A percentile compares a stretch with the other conserved stretches of the same genome.
These are phyloP conservation scores for Sussaba pulchella DNA, from an alignment of 2,888 invertebrate species.

Conservation along the genomic window DNA sequence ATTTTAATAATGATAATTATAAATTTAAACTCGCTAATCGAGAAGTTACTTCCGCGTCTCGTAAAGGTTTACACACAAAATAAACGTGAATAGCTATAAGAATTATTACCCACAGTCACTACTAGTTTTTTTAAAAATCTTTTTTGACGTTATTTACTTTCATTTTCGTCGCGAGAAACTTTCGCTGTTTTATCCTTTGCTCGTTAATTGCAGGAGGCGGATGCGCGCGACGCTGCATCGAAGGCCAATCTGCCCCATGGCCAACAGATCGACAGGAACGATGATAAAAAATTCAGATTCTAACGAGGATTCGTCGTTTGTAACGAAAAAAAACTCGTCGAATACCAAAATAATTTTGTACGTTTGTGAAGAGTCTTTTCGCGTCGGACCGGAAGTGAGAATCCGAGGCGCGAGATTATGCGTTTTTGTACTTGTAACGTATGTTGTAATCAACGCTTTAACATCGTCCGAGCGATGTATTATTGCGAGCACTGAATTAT, in stretches of 20 bases:
- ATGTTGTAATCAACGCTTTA: constrained; percentile 31
- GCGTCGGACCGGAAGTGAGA: constrained; percentile 1
- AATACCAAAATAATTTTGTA: constrained; percentile 66
- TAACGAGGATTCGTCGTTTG: constrained; percentile 40
- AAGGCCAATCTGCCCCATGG: constrained; percentile 76
- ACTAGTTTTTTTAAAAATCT: no score
- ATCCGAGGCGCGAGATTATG: constrained; percentile 38
- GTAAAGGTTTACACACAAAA: no score
- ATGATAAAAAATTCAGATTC: constrained; percentile 74
- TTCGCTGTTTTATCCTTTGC: constrained; percentile 31
- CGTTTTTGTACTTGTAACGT: constrained; percentile 41
- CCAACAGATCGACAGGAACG: constrained; percentile 80
- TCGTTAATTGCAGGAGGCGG: constrained; percentile 86
- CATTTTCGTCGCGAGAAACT: background rate
- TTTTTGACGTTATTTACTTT: constrained; percentile 19
- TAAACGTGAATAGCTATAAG: no score
- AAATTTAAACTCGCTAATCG: no score
- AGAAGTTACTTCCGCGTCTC: no score
- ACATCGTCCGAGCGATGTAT: constrained; percentile 42
- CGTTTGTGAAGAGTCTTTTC: constrained; percentile 48
- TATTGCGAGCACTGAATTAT: constrained; percentile 54
- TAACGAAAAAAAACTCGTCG: constrained; percentile 50
- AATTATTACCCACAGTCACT: no score
- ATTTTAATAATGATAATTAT: no score
- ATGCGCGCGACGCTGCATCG: constrained; percentile 85